Percentiles rank a stretch among this genome's conserved stretches.
Conservation (phyloP, 1,140 invertebrate genomes). For the Mya arenaria region DNA sequence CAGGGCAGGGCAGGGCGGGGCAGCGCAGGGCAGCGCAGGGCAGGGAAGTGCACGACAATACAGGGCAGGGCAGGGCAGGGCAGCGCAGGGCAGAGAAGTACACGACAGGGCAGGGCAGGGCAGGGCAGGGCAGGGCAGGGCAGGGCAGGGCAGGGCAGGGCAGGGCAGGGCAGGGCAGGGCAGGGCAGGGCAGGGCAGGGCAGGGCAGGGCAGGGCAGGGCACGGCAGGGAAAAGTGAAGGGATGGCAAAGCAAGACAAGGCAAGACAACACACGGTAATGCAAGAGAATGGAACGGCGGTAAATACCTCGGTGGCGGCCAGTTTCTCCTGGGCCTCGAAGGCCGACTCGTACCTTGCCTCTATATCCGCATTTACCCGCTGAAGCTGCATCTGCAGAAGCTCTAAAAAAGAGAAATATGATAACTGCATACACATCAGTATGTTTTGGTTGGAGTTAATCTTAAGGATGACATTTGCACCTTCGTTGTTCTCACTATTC, state of each 20-base stretch:
- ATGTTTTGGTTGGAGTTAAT: too few species aligned
- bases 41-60: not conserved
- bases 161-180: slow-evolving; percentile 26
- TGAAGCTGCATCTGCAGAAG: not conserved
- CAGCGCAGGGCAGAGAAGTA: slow-evolving; percentile 18
- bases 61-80: slow-evolving; percentile 29
- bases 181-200: not conserved
- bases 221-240: not conserved
- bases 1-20: slow-evolving; percentile 2
- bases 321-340: slow-evolving; percentile 27
- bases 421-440: too few species aligned
- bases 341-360: slow-evolving; percentile 8
- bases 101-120: not conserved
- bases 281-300: not conserved
- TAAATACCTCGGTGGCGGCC: not conserved
- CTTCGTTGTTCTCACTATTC: too few species aligned
- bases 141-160: slow-evolving; percentile 19
- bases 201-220: slow-evolving; percentile 8
- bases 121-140: not conserved
- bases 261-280: not conserved
- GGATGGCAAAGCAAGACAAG: slow-evolving; percentile 1
- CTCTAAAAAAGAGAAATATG: slow-evolving; percentile 14
- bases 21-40: not conserved
- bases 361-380: slow-evolving; percentile 11
- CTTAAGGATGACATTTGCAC: too few species aligned